Evolutionary conservation across 2,113 vertebrate species (phyloP).

Genomic region (Boulengeromyrus knoepffleri): DNA sequence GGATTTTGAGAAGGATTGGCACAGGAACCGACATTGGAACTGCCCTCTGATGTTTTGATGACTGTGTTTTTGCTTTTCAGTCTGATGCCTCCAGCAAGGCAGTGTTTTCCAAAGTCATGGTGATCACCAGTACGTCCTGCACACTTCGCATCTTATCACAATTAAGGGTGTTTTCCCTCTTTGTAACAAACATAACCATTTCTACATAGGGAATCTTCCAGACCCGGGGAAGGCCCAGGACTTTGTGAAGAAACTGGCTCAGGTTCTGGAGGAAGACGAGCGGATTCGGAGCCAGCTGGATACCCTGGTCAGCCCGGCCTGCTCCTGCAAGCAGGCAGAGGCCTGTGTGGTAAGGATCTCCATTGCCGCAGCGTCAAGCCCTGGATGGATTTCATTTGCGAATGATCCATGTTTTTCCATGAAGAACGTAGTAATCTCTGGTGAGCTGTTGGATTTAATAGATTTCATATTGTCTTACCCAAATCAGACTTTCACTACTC

Average conservation of each 20-base stretch:
- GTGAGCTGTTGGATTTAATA: neutral
- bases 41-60: neutral
- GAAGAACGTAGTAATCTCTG: neutral
- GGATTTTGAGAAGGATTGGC: neutral
- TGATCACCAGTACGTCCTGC: slow-evolving; percentile 88
- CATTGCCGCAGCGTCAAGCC: neutral
- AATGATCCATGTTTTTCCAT: neutral
- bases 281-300: slow-evolving; percentile 80
- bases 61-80: slow-evolving; percentile 56
- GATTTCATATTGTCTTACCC: neutral
- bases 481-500: neutral
- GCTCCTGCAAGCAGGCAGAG: slow-evolving; percentile 96
- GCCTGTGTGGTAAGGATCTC: slow-evolving; percentile 83
- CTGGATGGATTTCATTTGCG: neutral
- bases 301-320: slow-evolving; percentile 83
- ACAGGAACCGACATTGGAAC: neutral
- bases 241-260: slow-evolving; percentile 97
- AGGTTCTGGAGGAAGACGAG: slow-evolving; percentile 95
- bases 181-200: slow-evolving; percentile 27
- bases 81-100: slow-evolving; percentile 92
- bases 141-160: neutral
- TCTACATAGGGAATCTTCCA: slow-evolving; percentile 81
- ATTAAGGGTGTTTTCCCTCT: neutral
- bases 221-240: slow-evolving; percentile 98
- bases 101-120: slow-evolving; percentile 98